Evolutionary conservation across 2,113 vertebrate genomes (phyloP).

Genomic region (Nothoprocta pentlandii): DNA sequence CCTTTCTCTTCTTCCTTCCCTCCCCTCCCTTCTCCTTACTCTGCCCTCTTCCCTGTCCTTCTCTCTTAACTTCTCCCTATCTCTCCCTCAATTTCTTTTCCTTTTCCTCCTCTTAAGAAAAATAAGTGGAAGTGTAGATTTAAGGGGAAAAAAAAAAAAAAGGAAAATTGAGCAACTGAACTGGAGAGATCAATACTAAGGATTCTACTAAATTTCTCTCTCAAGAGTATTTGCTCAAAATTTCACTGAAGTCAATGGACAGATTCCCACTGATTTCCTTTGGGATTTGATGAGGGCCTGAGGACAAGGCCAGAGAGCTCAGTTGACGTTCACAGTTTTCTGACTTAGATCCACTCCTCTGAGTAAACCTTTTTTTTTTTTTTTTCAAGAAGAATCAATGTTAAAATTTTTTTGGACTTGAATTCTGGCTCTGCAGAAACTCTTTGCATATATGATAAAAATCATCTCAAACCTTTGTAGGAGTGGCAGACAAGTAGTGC

Average conservation of each 20-base stretch:
- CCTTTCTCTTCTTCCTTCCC: background rate
- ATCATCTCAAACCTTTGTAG: slow-evolving; percentile 6
- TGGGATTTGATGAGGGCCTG: slow-evolving; percentile 36
- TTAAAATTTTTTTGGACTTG: background rate
- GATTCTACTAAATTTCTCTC: slow-evolving; percentile 59
- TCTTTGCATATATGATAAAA: background rate
- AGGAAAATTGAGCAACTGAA: slow-evolving; percentile 41
- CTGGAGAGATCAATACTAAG: slow-evolving; percentile 29
- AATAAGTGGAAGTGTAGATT: background rate
- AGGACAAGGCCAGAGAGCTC: background rate
- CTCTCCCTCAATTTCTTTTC: background rate
- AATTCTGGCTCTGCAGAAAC: slow-evolving; percentile 1
- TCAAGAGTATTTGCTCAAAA: slow-evolving; percentile 26
- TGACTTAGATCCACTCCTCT: slow-evolving; percentile 23
- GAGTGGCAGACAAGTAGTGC: background rate
- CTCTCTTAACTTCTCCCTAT: too few relatives aligned
- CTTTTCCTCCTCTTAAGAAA: background rate
- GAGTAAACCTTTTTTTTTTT: background rate
- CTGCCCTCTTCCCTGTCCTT: background rate
- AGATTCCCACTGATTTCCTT: slow-evolving; percentile 38
- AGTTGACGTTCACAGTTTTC: background rate
- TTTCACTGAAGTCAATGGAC: slow-evolving; percentile 45
- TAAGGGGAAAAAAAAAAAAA: slow-evolving; percentile 39
- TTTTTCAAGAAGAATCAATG: background rate
- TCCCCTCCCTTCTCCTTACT: background rate